A percentile compares a stretch with the other conserved stretches of the same genome.
phyloP scores from a whole-genome alignment of 2,113 vertebrate genomes.

The Lycaon pictus region DNA sequence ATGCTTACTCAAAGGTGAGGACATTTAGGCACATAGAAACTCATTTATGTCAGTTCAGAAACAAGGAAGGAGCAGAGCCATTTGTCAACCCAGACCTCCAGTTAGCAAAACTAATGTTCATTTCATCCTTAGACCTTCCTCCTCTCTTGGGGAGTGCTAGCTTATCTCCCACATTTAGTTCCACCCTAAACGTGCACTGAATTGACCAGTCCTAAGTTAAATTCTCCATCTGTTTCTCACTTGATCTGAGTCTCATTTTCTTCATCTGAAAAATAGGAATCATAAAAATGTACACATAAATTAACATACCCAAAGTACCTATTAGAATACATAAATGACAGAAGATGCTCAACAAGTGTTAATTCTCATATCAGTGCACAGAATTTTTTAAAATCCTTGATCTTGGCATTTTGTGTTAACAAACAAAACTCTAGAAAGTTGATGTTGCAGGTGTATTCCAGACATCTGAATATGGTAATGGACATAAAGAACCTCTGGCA shows the following conservation, averaged over 20 bases:
- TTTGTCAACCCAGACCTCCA: background rate
- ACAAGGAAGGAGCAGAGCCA: background rate
- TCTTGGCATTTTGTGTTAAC: background rate
- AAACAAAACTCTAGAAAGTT: conserved; percentile 2
- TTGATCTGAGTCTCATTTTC: background rate
- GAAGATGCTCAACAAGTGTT: background rate
- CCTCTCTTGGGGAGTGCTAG: background rate
- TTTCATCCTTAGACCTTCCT: background rate
- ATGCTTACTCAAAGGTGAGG: background rate
- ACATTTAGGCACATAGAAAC: background rate
- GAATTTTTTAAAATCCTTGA: background rate
- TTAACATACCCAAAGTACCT: background rate
- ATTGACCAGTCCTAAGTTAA: background rate
- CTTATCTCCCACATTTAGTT: background rate
- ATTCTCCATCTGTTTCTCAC: background rate
- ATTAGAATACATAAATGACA: background rate
- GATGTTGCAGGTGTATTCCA: background rate
- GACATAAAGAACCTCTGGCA: background rate
- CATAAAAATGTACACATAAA: background rate
- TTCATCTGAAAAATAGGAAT: conserved; percentile 7
- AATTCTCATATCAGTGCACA: background rate
- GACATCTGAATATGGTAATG: background rate
- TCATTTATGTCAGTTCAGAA: background rate
- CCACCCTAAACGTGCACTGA: background rate
- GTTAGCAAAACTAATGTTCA: background rate